Evolutionary conservation across 2,888 invertebrate genomes (phyloP).

Genomic region (Deilephila porcellus): DNA sequence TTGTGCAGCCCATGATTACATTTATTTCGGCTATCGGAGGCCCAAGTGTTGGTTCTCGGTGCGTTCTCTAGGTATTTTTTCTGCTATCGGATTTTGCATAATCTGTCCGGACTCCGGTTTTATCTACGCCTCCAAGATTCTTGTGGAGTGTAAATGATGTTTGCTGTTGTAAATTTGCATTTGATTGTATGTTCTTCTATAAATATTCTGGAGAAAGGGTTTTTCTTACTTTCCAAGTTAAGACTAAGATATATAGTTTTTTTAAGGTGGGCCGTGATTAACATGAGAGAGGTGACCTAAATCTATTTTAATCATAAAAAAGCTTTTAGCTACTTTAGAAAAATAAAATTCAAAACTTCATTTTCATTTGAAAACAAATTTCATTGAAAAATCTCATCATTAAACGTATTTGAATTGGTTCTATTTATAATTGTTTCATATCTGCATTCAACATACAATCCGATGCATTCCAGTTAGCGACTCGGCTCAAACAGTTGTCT

Average conservation of each 20-base stretch:
- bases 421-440: no score
- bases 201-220: no score
- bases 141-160: background rate
- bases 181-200: background rate
- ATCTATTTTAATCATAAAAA: no score
- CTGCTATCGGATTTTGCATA: constrained; percentile 43
- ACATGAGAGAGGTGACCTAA: no score
- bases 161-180: constrained; percentile 2
- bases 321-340: no score
- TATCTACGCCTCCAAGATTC: constrained; percentile 33
- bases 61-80: constrained; percentile 21
- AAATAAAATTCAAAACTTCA: no score
- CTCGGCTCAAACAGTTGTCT: background rate
- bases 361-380: no score
- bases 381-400: no score
- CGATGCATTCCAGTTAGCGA: background rate
- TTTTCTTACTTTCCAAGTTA: no score
- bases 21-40: constrained; percentile 72
- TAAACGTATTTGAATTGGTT: no score
- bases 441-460: background rate
- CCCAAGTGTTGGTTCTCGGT: constrained; percentile 40
- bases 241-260: no score
- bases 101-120: constrained; percentile 45
- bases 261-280: no score
- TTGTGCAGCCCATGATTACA: constrained; percentile 77